A percentile compares a stretch with the other conserved stretches of the same genome.
These are phyloP conservation scores for Oryzias woworae DNA, from an alignment of 2,113 vertebrate species.

Conservation along the genomic window DNA sequence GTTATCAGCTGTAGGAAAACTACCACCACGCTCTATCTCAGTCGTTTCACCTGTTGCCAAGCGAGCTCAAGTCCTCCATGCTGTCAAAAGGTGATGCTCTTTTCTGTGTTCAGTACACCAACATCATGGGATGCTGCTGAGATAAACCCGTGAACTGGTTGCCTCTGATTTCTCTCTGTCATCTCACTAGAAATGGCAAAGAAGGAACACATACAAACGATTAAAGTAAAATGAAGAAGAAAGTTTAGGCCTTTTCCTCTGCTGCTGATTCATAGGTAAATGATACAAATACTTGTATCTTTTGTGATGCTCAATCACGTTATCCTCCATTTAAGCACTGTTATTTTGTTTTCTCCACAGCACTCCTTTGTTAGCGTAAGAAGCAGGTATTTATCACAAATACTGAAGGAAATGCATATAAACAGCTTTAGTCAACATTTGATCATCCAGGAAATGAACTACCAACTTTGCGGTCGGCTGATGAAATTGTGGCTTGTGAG, in stretches of 20 bases:
- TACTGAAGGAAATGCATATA: no score
- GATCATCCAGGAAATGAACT: no score
- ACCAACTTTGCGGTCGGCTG: no score
- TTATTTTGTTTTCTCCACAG: no score
- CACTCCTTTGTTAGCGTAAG: no score
- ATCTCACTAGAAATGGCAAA: constrained; percentile 2
- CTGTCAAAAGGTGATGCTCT: constrained; percentile 7
- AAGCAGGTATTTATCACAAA: no score
- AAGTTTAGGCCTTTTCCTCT: constrained; percentile 20
- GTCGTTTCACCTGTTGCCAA: constrained; percentile 65
- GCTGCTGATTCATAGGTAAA: constrained; percentile 4
- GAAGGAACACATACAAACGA: constrained; percentile 1
- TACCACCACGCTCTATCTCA: constrained; percentile 45
- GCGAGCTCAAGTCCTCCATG: constrained; percentile 62
- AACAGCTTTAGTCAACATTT: no score
- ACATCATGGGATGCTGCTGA: constrained; percentile 11
- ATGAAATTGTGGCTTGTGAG: no score
- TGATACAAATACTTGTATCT: no score
- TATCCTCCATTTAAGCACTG: no score
- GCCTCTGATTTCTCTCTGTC: constrained; percentile 29
- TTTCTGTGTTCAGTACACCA: constrained; percentile 6
- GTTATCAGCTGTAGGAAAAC: constrained; percentile 5
- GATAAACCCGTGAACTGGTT: constrained; percentile 56
- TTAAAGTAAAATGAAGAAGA: constrained; percentile 11
- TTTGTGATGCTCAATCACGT: no score